phyloP scores from a whole-genome alignment of 2,113 vertebrate genomes.

The human (Homo sapiens) region DNA sequence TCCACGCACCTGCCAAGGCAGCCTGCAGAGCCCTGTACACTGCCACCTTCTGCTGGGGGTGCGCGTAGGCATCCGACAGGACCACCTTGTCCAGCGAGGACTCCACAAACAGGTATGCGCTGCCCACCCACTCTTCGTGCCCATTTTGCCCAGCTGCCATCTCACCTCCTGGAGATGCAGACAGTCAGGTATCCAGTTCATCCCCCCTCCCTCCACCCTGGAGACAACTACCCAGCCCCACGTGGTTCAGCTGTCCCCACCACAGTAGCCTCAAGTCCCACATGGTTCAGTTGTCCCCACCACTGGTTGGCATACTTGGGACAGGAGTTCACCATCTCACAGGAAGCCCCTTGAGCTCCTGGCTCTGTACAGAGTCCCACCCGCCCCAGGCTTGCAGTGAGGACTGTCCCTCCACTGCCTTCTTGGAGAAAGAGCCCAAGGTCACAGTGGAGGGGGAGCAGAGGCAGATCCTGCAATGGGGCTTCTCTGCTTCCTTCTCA shows the following conservation, averaged over 20 bases:
- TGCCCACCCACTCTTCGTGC: constrained; percentile 89
- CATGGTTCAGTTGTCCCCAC: not conserved
- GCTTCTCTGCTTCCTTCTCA: not conserved
- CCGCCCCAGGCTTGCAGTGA: not conserved
- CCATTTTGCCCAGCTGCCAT: constrained; percentile 77
- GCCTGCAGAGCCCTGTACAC: constrained; percentile 92
- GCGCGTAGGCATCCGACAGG: constrained; percentile 89
- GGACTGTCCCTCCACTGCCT: not conserved
- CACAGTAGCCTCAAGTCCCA: not conserved
- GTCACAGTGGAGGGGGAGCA: not conserved
- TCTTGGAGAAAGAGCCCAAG: not conserved
- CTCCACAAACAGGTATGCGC: constrained; percentile 93
- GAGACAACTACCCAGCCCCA: not conserved
- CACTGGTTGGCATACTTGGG: not conserved
- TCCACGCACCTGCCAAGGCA: constrained; percentile 89
- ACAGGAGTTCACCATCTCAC: not conserved
- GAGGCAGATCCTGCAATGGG: not conserved
- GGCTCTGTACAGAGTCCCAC: not conserved
- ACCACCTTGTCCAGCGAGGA: constrained; percentile 84
- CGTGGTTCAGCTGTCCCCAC: not conserved
- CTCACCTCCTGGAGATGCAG: constrained; percentile 47
- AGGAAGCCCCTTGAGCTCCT: not conserved
- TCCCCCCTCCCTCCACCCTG: not conserved
- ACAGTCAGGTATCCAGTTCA: not conserved
- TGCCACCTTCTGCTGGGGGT: constrained; percentile 86